These are phyloP conservation scores for Callopanchax toddi DNA, from an alignment of 2,113 vertebrate genomes.

Conservation along the genomic window DNA sequence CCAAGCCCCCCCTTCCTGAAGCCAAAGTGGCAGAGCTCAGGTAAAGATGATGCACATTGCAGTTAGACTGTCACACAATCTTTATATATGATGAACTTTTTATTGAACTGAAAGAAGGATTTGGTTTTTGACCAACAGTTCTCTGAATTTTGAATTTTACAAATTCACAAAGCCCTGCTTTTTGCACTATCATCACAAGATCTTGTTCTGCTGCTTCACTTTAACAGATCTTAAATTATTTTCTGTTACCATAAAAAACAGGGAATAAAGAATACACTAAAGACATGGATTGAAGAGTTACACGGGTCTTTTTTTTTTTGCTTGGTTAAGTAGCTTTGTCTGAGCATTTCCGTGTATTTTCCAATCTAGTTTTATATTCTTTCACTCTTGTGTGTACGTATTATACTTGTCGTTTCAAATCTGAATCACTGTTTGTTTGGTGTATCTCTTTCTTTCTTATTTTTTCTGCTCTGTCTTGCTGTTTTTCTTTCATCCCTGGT, in stretches of 20 bases:
- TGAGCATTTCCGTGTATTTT: not conserved
- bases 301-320: not conserved
- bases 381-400: not conserved
- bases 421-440: slow-evolving; percentile 38
- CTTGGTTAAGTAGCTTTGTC: not conserved
- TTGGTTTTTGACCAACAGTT: too few species aligned
- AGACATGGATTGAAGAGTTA: not conserved
- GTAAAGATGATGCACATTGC: slow-evolving; percentile 58
- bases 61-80: not conserved
- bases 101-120: too few species aligned
- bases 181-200: not conserved
- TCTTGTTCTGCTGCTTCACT: not conserved
- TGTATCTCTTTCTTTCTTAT: slow-evolving; percentile 45
- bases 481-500: slow-evolving; percentile 52
- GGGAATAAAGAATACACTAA: slow-evolving; percentile 4
- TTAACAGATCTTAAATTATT: too few species aligned
- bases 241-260: too few species aligned
- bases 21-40: slow-evolving; percentile 94
- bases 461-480: slow-evolving; percentile 60
- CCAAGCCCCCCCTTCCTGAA: slow-evolving; percentile 95
- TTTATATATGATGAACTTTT: too few species aligned
- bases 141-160: not conserved
- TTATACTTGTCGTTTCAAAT: slow-evolving; percentile 9
- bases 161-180: not conserved
- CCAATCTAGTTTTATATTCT: not conserved